Evolutionary conservation across 1,140 invertebrate species (phyloP), one percentile per base, ranked within the genome.

Genomic region (Hyles vespertilio): DNA sequence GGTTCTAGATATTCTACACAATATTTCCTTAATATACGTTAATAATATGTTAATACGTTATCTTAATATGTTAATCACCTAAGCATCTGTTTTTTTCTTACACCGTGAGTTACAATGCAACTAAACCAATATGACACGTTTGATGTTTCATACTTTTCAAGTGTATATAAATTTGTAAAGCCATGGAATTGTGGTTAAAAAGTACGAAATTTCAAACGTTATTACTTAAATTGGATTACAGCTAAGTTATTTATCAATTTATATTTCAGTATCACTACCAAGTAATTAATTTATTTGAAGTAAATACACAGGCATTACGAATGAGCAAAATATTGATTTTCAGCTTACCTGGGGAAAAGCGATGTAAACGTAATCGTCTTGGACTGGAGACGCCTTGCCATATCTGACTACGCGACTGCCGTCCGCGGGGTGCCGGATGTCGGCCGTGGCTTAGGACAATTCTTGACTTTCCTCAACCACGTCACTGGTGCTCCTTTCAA

Each of bases 381-480:
- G 57, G 76, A 79, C 40, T 80, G 79, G 79, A 67, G 70, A n/a
- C 52, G 67, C 40, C 59, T 77, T 9, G 79, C 81, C 5, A 8
- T 61, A 1, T 58, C 59, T 0, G 50, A 61, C 40, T 82, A 84
- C 51, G 47, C 49, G 0, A 78, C 73, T 3, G 74, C 81, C 0
- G 78, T 45, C 0, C 22, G 22, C 5, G 70, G 69, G 3, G 74
- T 79, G 0, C 77, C 74, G 8, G 64, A 33, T 51, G 73, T 88
- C 3, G 89, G 81, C 3, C 77, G 79, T 0, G 77, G 76, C 32
- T 51, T 89, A 0, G 87, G 81, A 44, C 83, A 85, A 59, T 89
- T 89, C 51, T 70, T 93, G n/a, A 79, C 87, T 22, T 87, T 86
- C 59, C 59, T 93, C 1, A 67, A 74, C 49, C 10, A 10, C 5